Evolutionary conservation across 2,888 invertebrate genomes (phyloP), one percentile per base, ranked within the genome.

Genomic region (Hylaea fasciaria): DNA sequence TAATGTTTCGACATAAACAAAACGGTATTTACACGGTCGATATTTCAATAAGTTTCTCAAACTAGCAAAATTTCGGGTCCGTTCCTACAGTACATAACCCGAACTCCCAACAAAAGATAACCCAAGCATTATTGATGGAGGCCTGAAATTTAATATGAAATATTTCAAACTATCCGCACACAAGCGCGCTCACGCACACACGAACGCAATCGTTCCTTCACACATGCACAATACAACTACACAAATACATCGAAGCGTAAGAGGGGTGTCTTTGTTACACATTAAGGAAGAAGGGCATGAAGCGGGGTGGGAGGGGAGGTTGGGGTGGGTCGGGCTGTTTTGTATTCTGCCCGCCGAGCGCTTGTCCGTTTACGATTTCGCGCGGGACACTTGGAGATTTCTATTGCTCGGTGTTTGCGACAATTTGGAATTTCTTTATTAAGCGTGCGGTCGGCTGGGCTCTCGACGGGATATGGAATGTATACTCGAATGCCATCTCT

Each of bases 241-340:
- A 84, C 86, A 81, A 86, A 88, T 82, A 88, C 88, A 88, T 83
- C 77, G 81, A 80, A 81, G 76, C 81, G 79, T 87, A 90, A 89
- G 89, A 87, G 91, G 91, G 91, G 91, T 84, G 91, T 91, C 92
- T 92, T 92, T 91, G 91, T 91, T 91, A 89, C 85, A 85, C 84
- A 89, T 90, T 91, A 91, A 90, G 91, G 91, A 91, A 90, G 87
- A 87, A 87, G 89, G 89, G 89, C 83, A 86, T 82, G 82, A 88
- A 86, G 89, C 86, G 79, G 80, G 86, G 84, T 70, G 62, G 76
- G 75, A 65, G 74, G 67, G 68, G 66, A 74, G 79, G 73, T 66
- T 63, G 71, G 79, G 76, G 70, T 74, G 68, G 72, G 73, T 66
- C 65, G 59, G 65, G 56, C 82, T 88, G 89, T 91, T 91, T 91